A percentile compares a stretch with the other conserved stretches of the same genome.
Conservation (phyloP, 2,888 invertebrate genomes). For the Metallyticus violacea region DNA sequence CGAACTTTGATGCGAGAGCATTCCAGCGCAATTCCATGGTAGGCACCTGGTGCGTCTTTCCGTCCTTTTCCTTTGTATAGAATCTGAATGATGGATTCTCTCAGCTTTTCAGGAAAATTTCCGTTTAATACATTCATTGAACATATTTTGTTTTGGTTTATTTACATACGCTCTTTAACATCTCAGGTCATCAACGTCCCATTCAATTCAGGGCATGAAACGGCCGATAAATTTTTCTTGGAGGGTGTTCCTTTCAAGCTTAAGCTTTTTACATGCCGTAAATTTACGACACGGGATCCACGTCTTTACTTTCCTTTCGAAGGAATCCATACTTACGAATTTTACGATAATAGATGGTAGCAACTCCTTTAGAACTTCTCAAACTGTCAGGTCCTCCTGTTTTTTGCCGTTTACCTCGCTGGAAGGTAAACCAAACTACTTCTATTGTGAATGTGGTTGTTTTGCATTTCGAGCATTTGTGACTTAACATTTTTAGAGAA, state of each 20-base stretch:
- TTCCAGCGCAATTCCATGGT: background rate
- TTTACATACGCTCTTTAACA: no score
- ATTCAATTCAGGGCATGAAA: no score
- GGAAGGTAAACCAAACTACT: background rate
- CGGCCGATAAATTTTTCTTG: no score
- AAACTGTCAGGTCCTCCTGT: background rate
- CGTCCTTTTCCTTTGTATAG: background rate
- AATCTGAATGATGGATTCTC: background rate
- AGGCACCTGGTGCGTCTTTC: background rate
- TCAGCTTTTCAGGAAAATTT: background rate
- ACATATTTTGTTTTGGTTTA: no score
- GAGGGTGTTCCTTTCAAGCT: no score
- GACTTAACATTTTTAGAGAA: no score
- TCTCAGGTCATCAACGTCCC: no score
- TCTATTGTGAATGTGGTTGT: background rate
- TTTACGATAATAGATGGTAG: background rate
- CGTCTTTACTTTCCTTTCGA: no score
- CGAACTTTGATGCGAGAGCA: background rate
- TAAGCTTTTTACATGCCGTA: no score
- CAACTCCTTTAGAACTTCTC: background rate
- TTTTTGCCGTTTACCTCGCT: background rate
- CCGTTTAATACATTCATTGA: background rate
- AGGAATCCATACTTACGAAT: no score
- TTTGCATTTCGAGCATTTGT: background rate
- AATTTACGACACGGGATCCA: no score